A percentile compares a stretch with the other conserved stretches of the same genome.
These are phyloP conservation scores for Myripristis jacobus DNA, from an alignment of 2,797 vertebrate species.

Conservation along the genomic window DNA sequence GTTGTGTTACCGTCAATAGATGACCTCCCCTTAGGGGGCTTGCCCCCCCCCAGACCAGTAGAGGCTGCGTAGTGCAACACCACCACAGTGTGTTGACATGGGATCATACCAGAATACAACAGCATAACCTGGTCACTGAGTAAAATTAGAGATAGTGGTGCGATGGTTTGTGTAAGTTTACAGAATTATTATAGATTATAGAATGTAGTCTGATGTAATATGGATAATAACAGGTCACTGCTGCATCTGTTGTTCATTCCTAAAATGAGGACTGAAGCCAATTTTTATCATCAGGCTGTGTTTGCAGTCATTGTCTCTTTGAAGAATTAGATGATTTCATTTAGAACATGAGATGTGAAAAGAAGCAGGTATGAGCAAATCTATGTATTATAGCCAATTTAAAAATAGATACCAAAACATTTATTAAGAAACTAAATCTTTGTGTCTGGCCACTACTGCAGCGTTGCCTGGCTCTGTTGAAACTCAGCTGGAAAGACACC, in stretches of 20 bases:
- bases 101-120: neutral
- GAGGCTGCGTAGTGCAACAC: constrained; percentile 7
- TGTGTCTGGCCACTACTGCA: neutral
- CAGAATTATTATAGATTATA: too few species aligned
- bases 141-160: neutral
- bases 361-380: constrained; percentile 18
- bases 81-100: neutral
- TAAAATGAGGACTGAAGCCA: constrained; percentile 2
- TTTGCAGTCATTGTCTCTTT: constrained; percentile 10
- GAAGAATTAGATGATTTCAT: constrained; percentile 27
- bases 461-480: neutral
- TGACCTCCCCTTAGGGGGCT: neutral
- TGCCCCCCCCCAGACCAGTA: neutral
- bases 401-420: neutral
- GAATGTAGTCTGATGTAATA: neutral
- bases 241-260: constrained; percentile 8
- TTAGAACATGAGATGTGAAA: constrained; percentile 28
- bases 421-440: constrained; percentile 28
- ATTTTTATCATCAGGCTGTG: constrained; percentile 4
- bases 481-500: neutral
- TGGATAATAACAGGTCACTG: neutral
- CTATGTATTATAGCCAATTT: constrained; percentile 23
- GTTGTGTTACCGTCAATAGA: constrained; percentile 46
- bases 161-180: neutral
- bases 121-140: neutral